Conservation (phyloP, 2,113 vertebrate species). For the Corydoras maculifer region DNA sequence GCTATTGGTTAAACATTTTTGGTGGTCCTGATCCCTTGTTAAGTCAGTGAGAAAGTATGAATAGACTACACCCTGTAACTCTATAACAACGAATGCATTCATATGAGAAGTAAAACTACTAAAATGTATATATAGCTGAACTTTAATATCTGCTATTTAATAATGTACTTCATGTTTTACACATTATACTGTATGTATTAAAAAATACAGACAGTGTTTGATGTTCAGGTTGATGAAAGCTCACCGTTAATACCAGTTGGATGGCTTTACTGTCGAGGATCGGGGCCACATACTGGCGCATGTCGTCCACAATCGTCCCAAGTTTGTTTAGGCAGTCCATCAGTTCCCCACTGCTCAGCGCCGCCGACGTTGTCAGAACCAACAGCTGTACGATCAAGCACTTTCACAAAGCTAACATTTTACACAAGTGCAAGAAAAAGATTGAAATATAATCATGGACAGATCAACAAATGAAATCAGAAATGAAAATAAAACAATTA, state of each 20-base stretch:
- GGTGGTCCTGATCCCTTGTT: no score
- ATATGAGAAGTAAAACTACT: no score
- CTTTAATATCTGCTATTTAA: no score
- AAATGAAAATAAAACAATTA: no score
- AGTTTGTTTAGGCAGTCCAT: background rate
- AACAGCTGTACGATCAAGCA: background rate
- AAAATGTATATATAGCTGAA: no score
- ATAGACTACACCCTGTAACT: no score
- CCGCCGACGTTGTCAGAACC: background rate
- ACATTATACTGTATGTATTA: no score
- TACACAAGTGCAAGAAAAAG: background rate
- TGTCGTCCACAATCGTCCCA: background rate
- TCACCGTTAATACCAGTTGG: background rate
- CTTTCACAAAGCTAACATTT: background rate
- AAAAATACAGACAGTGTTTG: background rate
- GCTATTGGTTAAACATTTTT: no score
- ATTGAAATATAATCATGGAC: background rate
- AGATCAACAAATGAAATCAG: background rate
- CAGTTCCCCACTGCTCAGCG: background rate
- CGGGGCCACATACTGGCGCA: background rate
- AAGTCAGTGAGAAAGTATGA: no score
- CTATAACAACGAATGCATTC: no score
- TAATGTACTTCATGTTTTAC: no score
- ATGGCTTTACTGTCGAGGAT: background rate
- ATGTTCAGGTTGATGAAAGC: background rate